Evolutionary conservation across 2,797 vertebrate genomes (phyloP).

Genomic region (Champsocephalus esox): DNA sequence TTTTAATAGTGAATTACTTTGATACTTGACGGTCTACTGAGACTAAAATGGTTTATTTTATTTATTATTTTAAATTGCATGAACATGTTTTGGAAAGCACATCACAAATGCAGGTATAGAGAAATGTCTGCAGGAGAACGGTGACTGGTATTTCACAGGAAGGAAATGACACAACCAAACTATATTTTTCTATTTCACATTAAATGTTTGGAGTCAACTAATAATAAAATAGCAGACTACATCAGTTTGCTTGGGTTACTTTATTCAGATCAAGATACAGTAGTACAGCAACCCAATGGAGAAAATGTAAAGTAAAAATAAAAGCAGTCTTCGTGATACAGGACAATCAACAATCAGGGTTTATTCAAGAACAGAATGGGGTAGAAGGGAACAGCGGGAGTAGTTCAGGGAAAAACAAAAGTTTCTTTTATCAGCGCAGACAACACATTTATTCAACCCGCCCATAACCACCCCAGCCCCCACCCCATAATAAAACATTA

Average conservation of each 20-base stretch:
- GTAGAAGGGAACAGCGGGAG: constrained; percentile 28
- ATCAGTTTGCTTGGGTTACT: constrained; percentile 72
- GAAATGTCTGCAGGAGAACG: too few relatives aligned
- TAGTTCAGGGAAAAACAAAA: constrained; percentile 54
- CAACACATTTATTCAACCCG: constrained; percentile 65
- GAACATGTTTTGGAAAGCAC: background rate
- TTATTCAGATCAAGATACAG: constrained; percentile 85
- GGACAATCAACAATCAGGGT: constrained; percentile 78
- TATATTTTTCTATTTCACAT: too few relatives aligned
- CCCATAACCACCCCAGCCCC: constrained; percentile 58
- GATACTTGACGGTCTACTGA: too few relatives aligned
- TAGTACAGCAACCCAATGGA: constrained; percentile 79
- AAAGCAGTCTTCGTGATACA: constrained; percentile 74
- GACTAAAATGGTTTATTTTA: too few relatives aligned
- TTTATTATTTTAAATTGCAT: background rate
- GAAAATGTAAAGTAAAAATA: constrained; percentile 77
- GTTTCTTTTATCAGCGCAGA: constrained; percentile 65
- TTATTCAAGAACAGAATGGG: constrained; percentile 71
- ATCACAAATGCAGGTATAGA: background rate
- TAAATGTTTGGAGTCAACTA: background rate
- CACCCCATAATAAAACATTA: constrained; percentile 69
- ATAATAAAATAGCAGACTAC: constrained; percentile 17
- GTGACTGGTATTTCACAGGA: too few relatives aligned
- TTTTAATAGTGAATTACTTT: too few relatives aligned
- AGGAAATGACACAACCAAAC: too few relatives aligned